Evolutionary conservation across 2,888 invertebrate species (phyloP), one percentile per base, ranked within the genome.

Genomic region (Drosophila helvetica): DNA sequence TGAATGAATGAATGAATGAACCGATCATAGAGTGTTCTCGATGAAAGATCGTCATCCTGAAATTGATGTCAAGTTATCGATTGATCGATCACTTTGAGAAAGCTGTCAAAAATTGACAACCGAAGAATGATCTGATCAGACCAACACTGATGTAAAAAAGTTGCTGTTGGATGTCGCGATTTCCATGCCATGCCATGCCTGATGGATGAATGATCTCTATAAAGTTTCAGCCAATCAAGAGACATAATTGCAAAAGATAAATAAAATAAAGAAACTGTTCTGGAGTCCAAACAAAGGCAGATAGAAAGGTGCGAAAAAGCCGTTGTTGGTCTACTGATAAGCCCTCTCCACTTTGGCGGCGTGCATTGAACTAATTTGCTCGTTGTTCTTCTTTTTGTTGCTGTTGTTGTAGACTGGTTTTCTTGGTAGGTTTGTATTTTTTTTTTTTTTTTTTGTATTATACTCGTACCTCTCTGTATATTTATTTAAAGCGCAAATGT

Each of bases 401-500:
- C 61, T 66, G 61, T 52, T 69, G 68, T 73, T 71, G 51, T 69
- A 38, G 58, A 55, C 62, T 67, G 61, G 69, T 71, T 84, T 84
- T 68, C 65, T 47, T 64, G 54, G 58, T 72, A 72, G 48, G 42
- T 51, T 38, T 38, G 38, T n/a, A 38, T 38, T 22, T 59, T 59
- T 72, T 74, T 69, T 74, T 72, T 77, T 66, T 74, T 64, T 72
- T 72, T 68, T 79, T 82, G 82, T 86, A 88, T 83, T 88, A 86
- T 88, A 78, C 88, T 74, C 72, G 38, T 38, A 38, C 66, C 80
- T 80, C 73, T 78, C 68, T 86, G 75, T 64, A 73, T 87, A 84
- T 85, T 88, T 85, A 85, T 88, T 85, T 84, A 88, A 85, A 88
- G 85, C 89, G 85, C 81, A 85, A 85, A 85, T 85, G 89, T 84